These are phyloP conservation scores for Zingel zingel DNA, from an alignment of 2,113 vertebrate genomes.

Conservation along the genomic window DNA sequence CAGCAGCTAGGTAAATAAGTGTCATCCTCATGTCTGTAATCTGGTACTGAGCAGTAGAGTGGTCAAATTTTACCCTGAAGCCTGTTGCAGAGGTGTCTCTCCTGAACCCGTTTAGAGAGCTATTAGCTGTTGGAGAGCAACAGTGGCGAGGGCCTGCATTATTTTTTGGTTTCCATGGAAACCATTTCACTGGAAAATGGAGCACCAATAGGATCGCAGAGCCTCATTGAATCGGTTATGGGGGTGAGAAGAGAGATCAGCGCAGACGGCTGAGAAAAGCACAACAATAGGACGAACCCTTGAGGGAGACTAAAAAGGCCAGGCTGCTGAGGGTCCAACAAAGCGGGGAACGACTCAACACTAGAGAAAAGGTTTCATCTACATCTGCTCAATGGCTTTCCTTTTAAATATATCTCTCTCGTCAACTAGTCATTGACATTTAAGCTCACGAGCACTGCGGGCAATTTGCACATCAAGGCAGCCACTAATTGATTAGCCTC, in stretches of 20 bases:
- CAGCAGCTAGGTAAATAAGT: constrained; percentile 18
- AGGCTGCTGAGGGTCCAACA: constrained; percentile 63
- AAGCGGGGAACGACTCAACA: constrained; percentile 41
- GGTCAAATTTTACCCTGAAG: constrained; percentile 57
- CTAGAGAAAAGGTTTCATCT: constrained; percentile 73
- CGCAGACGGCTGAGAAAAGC: constrained; percentile 72
- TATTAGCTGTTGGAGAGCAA: constrained; percentile 73
- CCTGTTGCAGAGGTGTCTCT: constrained; percentile 68
- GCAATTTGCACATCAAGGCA: constrained; percentile 69
- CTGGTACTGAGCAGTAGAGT: constrained; percentile 7
- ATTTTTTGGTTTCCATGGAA: constrained; percentile 83
- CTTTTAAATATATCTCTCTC: constrained; percentile 61
- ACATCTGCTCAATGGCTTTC: constrained; percentile 62
- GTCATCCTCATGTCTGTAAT: constrained; percentile 31
- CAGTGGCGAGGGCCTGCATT: constrained; percentile 75
- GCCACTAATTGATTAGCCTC: constrained; percentile 70
- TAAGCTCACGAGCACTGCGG: constrained; percentile 57
- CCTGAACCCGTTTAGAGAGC: constrained; percentile 70
- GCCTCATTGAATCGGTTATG: constrained; percentile 73
- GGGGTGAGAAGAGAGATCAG: constrained; percentile 72
- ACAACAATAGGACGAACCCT: constrained; percentile 75
- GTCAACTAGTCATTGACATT: constrained; percentile 76
- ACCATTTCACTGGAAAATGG: constrained; percentile 78
- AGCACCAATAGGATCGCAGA: constrained; percentile 74
- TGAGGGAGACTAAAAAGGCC: constrained; percentile 73